Base-by-base conservation (phyloP, 2,113 vertebrate genomes). In the Notechis scutatus region DNA sequence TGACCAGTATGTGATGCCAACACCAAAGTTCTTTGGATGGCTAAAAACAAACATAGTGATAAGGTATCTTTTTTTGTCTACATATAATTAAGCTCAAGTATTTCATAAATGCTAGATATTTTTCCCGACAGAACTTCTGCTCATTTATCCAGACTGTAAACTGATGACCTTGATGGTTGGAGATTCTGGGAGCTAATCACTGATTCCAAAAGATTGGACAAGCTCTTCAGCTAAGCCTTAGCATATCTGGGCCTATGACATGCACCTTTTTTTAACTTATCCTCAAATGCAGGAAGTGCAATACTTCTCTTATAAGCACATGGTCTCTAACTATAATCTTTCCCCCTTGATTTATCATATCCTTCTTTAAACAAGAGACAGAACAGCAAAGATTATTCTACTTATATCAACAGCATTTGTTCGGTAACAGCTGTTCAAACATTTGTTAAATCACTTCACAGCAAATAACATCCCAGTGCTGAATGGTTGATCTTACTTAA, bases 381-480 rank as follows among this genome's bases (percentile, higher is more conserved):
- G 90, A 94, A 74, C 64, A 57, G 90, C 93, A 57, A 34, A 61
- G 50, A 93, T 94, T 94, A 88, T 85, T 57, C 11, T 61, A 1
- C 90, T 95, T 94, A 14, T 0, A 95, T 74, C 90, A 94, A 93
- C 57, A 94, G 57, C 42, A 23, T 91, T 91, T 93, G 21, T 64
- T 90, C 87, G 45, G 87, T 87, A 94, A 93, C 95, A 97, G 95
- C 94, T 97, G 95, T 95, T 96, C 92, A 97, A 96, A 97, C 92
- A 95, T 96, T 96, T 96, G 94, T 95, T 96, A 96, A 97, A 97
- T 97, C 95, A 93, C 93, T 97, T 94, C 95, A 95, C 93, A 93
- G 91, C 93, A 97, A 97, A 95, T 89, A 96, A 92, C 59, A 95
- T 61, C 90, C 86, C 24, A 55, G 87, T 59, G 45, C 57, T 85